Conservation (phyloP, 2,888 invertebrate genomes). For the Pomacea canaliculata region DNA sequence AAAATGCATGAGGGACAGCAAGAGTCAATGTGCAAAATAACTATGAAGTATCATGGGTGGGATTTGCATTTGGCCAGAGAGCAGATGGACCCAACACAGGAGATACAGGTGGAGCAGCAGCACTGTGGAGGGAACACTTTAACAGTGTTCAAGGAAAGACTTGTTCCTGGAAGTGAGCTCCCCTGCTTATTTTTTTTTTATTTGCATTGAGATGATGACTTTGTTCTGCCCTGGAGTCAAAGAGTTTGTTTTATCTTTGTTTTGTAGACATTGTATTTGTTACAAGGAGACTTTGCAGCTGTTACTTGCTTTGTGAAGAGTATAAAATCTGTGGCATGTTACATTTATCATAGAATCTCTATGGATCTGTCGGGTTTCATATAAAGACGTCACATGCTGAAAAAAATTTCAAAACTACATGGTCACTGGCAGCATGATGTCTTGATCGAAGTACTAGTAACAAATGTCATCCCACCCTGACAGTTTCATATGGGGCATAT, state of each 20-base stretch:
- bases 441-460: too few species aligned
- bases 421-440: too few species aligned
- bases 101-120: slow-evolving; percentile 68
- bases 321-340: too few species aligned
- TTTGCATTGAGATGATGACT: background rate
- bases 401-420: too few species aligned
- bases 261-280: background rate
- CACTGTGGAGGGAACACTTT: slow-evolving; percentile 70
- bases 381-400: too few species aligned
- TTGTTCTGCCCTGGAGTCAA: background rate
- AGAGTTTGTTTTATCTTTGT: background rate
- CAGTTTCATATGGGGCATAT: too few species aligned
- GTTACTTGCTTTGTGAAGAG: too few species aligned
- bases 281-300: too few species aligned
- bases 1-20: slow-evolving; percentile 25
- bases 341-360: too few species aligned
- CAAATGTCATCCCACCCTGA: too few species aligned
- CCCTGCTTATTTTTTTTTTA: background rate
- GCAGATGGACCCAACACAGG: slow-evolving; percentile 60
- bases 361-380: too few species aligned
- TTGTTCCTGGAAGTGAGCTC: slow-evolving; percentile 53
- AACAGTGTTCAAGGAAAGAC: slow-evolving; percentile 65
- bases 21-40: slow-evolving; percentile 46
- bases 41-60: slow-evolving; percentile 67
- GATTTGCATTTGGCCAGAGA: slow-evolving; percentile 61